Evolutionary conservation across 2,113 vertebrate species (phyloP), one percentile per base, ranked within the genome.

Genomic region (Albula glossodonta): DNA sequence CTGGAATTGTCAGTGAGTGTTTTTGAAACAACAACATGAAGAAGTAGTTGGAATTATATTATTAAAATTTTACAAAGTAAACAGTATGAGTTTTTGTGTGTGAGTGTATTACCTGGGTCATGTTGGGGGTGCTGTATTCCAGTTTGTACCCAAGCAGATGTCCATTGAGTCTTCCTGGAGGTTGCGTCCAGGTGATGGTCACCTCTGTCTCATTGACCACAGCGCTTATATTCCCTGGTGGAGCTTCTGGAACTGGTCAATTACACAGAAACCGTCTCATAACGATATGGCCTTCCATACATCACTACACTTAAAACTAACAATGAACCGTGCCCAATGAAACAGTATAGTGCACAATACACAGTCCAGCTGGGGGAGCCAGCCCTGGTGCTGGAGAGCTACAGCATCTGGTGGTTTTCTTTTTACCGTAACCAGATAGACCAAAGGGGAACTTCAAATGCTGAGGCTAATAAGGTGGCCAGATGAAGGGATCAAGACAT

Each of bases 91-190:
- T 7, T 48, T 81, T 78, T 49, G 56, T 10, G 50, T 56, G 51
- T 15, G 81, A 13, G 48, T 87, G 78, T 74, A 12, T 56, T 50
- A 94, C 93, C 92, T 90, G 90, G 70, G 87, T 87, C 0, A 25
- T 78, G 50, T 80, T 74, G 0, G 94, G 92, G 2, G 92, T 91
- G 83, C 89, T 93, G 89, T 97, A 97, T 60, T 96, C 94, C 91
- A 98, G 90, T 89, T 92, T 92, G 91, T 97, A 98, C 19, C 97
- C 97, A 81, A 91, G 93, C 0, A 98, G 92, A 1, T 93, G 89
- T 53, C 97, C 97, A 8, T 97, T 97, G 11, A 97, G 88, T 80
- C 90, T 93, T 0, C 95, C 94, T 0, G 51, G 79, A 9, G 96
- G 97, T 78, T 89, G 89, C 56, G 91, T 91, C 97, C 97, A 98